These are phyloP conservation scores for Rhyzopertha dominica DNA, from an alignment of 1,140 invertebrate genomes.

Conservation along the genomic window DNA sequence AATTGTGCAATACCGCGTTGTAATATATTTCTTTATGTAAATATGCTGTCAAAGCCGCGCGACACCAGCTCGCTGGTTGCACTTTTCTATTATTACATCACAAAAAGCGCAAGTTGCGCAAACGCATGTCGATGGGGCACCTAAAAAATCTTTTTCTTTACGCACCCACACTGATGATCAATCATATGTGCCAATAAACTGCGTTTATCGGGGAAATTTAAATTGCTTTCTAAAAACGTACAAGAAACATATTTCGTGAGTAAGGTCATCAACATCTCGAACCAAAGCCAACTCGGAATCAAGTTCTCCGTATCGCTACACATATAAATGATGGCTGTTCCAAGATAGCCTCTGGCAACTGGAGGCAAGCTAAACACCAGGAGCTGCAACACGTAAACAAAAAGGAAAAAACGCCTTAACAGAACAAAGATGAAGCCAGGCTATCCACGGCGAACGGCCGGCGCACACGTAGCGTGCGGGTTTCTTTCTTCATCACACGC, in stretches of 20 bases:
- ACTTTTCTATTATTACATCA: conserved; percentile 19
- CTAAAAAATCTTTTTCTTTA: no score
- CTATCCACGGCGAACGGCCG: no score
- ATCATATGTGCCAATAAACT: no score
- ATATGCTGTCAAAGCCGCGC: conserved; percentile 8
- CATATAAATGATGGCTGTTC: conserved; percentile 44
- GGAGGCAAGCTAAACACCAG: conserved; percentile 42
- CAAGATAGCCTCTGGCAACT: conserved; percentile 35
- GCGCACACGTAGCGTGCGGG: no score
- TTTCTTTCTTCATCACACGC: no score
- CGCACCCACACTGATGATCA: no score
- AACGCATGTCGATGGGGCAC: no score
- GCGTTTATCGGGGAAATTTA: no score
- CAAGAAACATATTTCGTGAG: conserved; percentile 27
- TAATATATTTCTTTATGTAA: conserved; percentile 16
- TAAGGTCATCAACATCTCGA: conserved; percentile 40
- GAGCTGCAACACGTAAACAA: conserved; percentile 43
- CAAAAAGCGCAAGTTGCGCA: no score
- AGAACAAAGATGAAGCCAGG: conserved; percentile 39
- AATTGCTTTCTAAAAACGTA: no score
- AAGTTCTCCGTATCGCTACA: conserved; percentile 43
- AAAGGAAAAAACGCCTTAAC: conserved; percentile 35
- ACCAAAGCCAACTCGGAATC: conserved; percentile 38
- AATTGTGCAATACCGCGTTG: conserved; percentile 10
- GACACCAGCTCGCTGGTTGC: conserved; percentile 6